Percentiles rank a stretch among this genome's conserved stretches.
Conservation (phyloP, 2,113 vertebrate species). For the Sinocyclocheilus anophthalmus region DNA sequence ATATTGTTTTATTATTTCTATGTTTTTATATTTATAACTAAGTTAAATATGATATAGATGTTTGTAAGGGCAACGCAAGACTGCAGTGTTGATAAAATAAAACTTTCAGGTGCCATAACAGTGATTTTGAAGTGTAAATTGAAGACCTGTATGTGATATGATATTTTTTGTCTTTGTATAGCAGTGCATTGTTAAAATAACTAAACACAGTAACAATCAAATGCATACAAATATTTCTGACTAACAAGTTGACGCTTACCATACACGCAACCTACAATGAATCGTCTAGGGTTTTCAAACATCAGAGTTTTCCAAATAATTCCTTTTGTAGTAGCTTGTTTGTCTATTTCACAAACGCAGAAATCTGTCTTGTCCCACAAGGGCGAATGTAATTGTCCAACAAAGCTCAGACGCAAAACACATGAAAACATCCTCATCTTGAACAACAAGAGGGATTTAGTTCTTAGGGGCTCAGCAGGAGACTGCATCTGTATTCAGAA, state of each 20-base stretch:
- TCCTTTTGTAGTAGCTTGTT: conserved; percentile 25
- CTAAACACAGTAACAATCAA: not conserved
- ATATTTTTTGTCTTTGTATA: not conserved
- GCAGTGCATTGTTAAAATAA: not conserved
- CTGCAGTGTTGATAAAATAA: not conserved
- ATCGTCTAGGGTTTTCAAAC: conserved; percentile 22
- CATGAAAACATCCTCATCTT: conserved; percentile 31
- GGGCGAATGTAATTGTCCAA: conserved; percentile 27
- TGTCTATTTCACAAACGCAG: conserved; percentile 9
- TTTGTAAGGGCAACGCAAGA: not conserved
- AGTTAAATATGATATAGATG: not conserved
- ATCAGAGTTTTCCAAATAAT: not conserved
- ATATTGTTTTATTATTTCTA: not conserved
- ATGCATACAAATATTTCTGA: not conserved
- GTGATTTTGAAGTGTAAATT: not conserved
- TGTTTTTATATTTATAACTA: not conserved
- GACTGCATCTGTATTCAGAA: conserved; percentile 8
- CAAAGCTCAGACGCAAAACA: conserved; percentile 17
- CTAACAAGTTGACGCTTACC: not conserved
- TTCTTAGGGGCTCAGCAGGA: not conserved
- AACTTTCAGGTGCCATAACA: not conserved
- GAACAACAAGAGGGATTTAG: conserved; percentile 3
- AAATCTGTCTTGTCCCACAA: conserved; percentile 15
- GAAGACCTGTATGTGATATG: not conserved
- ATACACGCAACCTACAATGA: not conserved